phyloP scores from a whole-genome alignment of 1,140 invertebrate genomes.

The Aradophagus sp. region DNA sequence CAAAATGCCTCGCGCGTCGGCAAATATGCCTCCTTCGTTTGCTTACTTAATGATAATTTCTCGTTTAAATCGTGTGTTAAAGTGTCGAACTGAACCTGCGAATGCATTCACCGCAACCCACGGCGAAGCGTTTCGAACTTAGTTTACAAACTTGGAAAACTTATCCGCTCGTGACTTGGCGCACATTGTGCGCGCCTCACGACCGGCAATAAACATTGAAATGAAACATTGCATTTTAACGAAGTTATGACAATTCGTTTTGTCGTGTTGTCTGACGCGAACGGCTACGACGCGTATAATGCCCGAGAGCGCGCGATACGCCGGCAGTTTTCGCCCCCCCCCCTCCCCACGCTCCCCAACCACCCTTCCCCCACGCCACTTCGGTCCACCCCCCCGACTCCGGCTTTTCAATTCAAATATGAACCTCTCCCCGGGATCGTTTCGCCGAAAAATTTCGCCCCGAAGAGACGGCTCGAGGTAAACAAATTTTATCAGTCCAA shows the following conservation, averaged over 20 bases:
- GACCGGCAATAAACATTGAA: constrained; percentile 40
- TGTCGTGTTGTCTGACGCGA: not conserved
- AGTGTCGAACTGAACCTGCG: constrained; percentile 52
- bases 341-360: too few relatives aligned
- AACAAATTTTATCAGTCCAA: constrained; percentile 38
- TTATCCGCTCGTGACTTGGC: constrained; percentile 48
- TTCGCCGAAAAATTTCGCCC: not conserved
- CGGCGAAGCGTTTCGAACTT: constrained; percentile 33
- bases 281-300: too few relatives aligned
- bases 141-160: constrained; percentile 50
- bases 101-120: constrained; percentile 45
- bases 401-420: too few relatives aligned
- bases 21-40: constrained; percentile 23
- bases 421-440: constrained; percentile 4
- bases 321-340: too few relatives aligned
- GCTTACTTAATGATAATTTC: constrained; percentile 50
- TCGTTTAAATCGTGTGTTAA: constrained; percentile 52
- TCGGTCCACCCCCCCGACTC: too few relatives aligned
- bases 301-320: too few relatives aligned
- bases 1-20: too few relatives aligned
- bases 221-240: constrained; percentile 42
- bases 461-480: not conserved
- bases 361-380: too few relatives aligned
- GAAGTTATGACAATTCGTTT: constrained; percentile 30
- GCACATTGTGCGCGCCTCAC: constrained; percentile 43